Base-by-base conservation (phyloP, 2,888 invertebrate species). In the Melieria crassipennis region DNA sequence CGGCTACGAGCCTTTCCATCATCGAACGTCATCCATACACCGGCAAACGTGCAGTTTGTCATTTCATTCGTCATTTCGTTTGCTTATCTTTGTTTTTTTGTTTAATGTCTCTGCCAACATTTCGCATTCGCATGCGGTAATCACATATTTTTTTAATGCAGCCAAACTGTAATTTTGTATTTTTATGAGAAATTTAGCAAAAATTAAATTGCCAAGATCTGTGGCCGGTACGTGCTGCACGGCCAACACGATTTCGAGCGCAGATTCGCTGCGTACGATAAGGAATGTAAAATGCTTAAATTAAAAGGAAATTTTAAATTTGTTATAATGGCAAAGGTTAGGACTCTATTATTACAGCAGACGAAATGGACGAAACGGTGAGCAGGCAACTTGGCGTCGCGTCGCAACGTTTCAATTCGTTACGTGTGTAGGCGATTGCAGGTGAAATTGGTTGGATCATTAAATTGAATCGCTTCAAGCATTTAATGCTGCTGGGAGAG, bases 131-230 rank as follows among this genome's bases (percentile, higher is more conserved):
- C 10, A 47, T 61, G 30, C 48, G 50, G 65, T 72, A 72, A 72
- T 69, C 72, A 72, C 68, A 64, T 60, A 68, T 46, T 58, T 69
- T 58, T 77, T 56, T 73, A 68, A 70, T 72, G 65, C 69, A 70
- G 76, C 70, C 76, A 70, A 79, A 70, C 81, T 81, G 79, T 80
- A 79, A 81, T 81, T 81, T 81, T 64, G 77, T 78, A 81, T 81
- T 80, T 81, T 82, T 81, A 81, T 81, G 80, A 82, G 81, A 81
- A 82, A 81, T 74, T 82, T 81, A 81, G 74, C 81, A 77, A 82
- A 81, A 80, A 77, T 77, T 77, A 81, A 81, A 81, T 81, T 81
- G 80, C 75, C 69, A 73, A 75, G 78, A 80, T 79, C 78, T 80
- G 81, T 72, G 63, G 47, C 45, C 73, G 16, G 30, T 52, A 57